Evolutionary conservation across 64 coral and sea anemone species (phyloP), one percentile per base, ranked within the genome.

Genomic region (Montipora foliosa): DNA sequence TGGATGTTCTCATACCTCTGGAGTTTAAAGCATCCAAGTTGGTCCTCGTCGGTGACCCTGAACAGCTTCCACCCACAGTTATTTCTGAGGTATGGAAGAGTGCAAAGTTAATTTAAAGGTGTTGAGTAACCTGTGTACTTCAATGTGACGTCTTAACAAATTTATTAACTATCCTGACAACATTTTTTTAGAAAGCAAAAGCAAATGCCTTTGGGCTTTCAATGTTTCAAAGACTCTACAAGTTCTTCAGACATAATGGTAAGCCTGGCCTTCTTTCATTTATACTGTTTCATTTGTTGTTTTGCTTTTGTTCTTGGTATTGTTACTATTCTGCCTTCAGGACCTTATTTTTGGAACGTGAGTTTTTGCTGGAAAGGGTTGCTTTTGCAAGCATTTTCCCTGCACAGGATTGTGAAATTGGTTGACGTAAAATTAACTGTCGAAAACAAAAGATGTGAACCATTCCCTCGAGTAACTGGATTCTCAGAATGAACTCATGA

Each of bases 161-260:
- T 16, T 15, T 15, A 4, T 14, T 14, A 64, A 64, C 10, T 55
- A 14, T 64, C 3, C 4, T 64, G 1, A 14, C 14, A 16, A 19
- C 61, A 2, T 64, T 52, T 8, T 47, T 75, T 21, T 71, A 97
- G 95, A 94, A 47, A 78, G 98, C 98, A n/a, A 77, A 92, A 57
- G 87, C 96, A 75, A 75, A 94, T 67, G 61, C 84, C n/a, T 96
- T 86, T 49, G 98, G 92, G 44, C 92, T 89, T 14, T 99, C 98
- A 0, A 93, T 99, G 86, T 99, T 96, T 85, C 84, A 96, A 91
- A 92, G 98, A 21, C 89, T 96, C 16, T 92, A 94, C 74, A 94
- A 87, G 49, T 93, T 94, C 37, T 99, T 99, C 74, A 94, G 78
- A 37, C 89, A 93, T 70, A 87, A 80, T 16, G 87, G 92, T 94